Conservation (phyloP, 2,888 invertebrate species). For the Tipula vernalis region DNA sequence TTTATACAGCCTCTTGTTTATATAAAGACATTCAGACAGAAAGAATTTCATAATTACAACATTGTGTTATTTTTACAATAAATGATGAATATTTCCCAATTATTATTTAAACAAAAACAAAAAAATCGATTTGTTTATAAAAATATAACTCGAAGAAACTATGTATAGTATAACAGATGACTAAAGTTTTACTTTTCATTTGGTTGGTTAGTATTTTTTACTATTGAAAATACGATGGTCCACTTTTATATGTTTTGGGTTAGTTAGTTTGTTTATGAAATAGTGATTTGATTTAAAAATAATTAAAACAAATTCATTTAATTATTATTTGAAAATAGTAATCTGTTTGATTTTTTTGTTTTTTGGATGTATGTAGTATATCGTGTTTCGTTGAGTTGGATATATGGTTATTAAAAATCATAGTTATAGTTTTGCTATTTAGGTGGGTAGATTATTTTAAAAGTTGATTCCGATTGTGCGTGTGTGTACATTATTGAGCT, state of each 20-base stretch:
- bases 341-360: not conserved
- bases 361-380: not conserved
- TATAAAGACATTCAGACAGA: not conserved
- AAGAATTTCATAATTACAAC: not conserved
- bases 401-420: not conserved
- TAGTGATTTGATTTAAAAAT: not conserved
- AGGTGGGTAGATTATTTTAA: not conserved
- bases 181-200: not conserved
- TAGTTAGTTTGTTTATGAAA: not conserved
- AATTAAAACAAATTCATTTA: not conserved
- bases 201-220: not conserved
- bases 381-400: not conserved
- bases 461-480: not conserved
- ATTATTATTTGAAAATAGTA: not conserved
- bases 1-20: not conserved
- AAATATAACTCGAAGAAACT: not conserved
- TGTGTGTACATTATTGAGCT: not conserved
- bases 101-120: not conserved
- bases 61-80: not conserved
- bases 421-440: not conserved
- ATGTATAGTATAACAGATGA: not conserved
- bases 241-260: not conserved
- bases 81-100: not conserved
- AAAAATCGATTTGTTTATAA: not conserved
- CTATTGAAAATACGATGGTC: not conserved